Evolutionary conservation across 2,113 vertebrate species (phyloP).

Genomic region (Madoqua kirkii): DNA sequence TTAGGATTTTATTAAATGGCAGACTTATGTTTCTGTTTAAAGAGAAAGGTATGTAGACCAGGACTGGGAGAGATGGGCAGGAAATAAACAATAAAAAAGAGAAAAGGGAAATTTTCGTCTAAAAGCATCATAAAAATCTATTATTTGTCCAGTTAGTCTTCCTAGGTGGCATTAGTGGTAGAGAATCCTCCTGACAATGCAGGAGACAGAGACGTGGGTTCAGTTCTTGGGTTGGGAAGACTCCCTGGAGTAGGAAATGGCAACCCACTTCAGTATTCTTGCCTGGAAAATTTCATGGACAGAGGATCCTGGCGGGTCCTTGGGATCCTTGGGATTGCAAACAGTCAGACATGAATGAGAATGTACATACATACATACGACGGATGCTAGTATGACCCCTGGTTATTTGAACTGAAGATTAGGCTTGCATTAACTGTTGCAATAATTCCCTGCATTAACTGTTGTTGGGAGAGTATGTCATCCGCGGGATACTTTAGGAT

Average conservation of each 20-base stretch:
- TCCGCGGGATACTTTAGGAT: not conserved
- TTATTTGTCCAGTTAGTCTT: not conserved
- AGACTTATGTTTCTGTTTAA: slow-evolving; percentile 79
- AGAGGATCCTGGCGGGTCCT: not conserved
- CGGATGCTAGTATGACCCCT: not conserved
- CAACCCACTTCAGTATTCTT: not conserved
- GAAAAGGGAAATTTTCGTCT: not conserved
- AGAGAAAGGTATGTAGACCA: slow-evolving; percentile 58
- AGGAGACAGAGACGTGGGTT: not conserved
- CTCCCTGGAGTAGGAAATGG: not conserved
- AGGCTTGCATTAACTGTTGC: not conserved
- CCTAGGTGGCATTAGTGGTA: not conserved
- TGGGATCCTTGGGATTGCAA: not conserved
- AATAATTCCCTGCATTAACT: not conserved
- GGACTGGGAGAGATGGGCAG: not conserved
- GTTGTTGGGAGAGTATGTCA: not conserved
- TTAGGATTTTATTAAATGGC: slow-evolving; percentile 84
- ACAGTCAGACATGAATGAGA: not conserved
- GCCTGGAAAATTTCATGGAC: not conserved
- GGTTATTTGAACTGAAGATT: not conserved
- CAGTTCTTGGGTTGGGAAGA: not conserved
- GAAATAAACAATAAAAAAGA: slow-evolving; percentile 9
- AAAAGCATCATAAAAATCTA: slow-evolving; percentile 36
- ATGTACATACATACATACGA: not conserved
- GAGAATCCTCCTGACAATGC: not conserved